phyloP scores from a whole-genome alignment of 2,113 vertebrate genomes.

The Eleginops maclovinus region DNA sequence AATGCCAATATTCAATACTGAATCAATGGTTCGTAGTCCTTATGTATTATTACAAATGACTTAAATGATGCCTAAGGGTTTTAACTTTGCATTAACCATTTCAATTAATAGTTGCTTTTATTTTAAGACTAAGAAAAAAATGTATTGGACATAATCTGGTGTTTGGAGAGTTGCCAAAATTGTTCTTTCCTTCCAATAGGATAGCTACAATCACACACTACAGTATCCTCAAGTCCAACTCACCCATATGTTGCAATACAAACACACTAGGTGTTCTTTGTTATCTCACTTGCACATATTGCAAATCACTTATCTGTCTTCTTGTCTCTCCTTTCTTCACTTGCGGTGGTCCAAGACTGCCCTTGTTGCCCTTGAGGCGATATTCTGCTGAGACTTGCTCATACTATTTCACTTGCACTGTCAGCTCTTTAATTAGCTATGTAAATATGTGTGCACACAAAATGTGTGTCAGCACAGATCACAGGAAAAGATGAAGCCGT shows the following conservation, averaged over 20 bases:
- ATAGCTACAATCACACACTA: too few relatives aligned
- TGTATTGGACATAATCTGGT: too few relatives aligned
- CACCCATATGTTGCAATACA: not conserved
- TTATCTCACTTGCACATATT: not conserved
- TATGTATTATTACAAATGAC: too few relatives aligned
- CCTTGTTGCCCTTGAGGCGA: constrained; percentile 55
- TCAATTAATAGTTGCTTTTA: too few relatives aligned
- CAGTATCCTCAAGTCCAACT: not conserved
- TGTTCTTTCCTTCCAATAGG: too few relatives aligned
- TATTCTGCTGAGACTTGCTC: constrained; percentile 66
- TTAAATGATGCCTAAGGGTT: too few relatives aligned
- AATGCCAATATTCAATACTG: too few relatives aligned
- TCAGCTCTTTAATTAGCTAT: constrained; percentile 66
- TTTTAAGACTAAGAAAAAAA: too few relatives aligned
- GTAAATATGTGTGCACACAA: constrained; percentile 20
- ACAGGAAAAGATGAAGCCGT: constrained; percentile 41
- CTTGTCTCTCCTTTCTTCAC: not conserved
- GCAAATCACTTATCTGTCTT: not conserved
- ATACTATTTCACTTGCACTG: constrained; percentile 39
- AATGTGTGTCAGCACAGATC: constrained; percentile 15
- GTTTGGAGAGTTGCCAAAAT: too few relatives aligned
- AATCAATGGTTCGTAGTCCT: too few relatives aligned
- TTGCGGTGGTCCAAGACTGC: constrained; percentile 41
- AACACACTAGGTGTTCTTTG: not conserved
- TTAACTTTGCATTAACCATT: too few relatives aligned